Evolutionary conservation across 2,888 invertebrate species (phyloP), one percentile per base, ranked within the genome.

Genomic region (Pinctada fucata): DNA sequence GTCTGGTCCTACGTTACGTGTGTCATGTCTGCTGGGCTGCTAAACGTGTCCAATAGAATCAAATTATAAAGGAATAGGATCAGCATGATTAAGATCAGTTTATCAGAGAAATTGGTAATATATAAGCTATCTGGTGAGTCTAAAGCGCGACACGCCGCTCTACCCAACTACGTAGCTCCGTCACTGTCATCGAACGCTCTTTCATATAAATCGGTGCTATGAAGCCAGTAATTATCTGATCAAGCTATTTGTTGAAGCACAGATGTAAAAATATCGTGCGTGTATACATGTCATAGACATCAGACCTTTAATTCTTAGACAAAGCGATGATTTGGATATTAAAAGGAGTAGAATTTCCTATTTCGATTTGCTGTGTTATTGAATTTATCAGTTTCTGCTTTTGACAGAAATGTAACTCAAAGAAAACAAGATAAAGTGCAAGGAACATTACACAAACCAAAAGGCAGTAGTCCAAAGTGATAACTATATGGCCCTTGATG

Each of bases 151-250:
- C 31, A 4, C n/a, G 65, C n/a, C n/a, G 65, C 31, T 65, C n/a
- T 65, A 4, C n/a, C 31, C 31, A 31, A 31, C 31, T 31, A 31
- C 31, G 31, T 31, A 31, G 31, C 31, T 31, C 31, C 31, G 31
- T 31, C 31, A 31, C 31, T 31, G 31, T 31, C 31, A 31, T 31
- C 31, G 31, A 31, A 31, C 31, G 31, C 68, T 68, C 68, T 68
- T 47, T 47, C 68, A 68, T 68, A 68, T 45, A 68, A 68, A 68
- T 68, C 8, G 3, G 5, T n/a, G 31, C 47, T 31, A 45, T 45
- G 68, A 68, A 68, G 66, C 47, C 47, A 13, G 31, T 68, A 68
- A 68, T 68, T 45, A 45, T 45, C 68, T 68, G 13, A 68, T 68
- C 68, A 31, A 31, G 47, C 10, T 6, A 45, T 45, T 45, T 68